A percentile compares a stretch with the other conserved stretches of the same genome.
These are phyloP conservation scores for Astur gentilis DNA, from an alignment of 2,113 vertebrate genomes.

Conservation along the genomic window DNA sequence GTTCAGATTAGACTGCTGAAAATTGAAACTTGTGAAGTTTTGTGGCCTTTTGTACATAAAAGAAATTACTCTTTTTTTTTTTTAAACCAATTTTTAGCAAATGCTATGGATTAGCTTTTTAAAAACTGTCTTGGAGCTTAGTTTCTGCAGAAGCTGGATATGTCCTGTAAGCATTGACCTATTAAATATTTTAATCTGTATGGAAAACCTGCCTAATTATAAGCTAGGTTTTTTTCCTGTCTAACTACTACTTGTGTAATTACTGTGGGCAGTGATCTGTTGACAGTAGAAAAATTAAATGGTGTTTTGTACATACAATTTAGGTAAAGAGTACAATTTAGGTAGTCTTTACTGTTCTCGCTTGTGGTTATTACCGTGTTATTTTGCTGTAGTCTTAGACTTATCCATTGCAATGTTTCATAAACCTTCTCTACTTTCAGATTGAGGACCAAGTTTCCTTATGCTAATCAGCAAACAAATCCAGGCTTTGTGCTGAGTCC, in stretches of 20 bases:
- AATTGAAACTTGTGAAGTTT: not conserved
- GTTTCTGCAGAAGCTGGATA: not conserved
- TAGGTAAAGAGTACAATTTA: not conserved
- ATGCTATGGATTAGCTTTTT: not conserved
- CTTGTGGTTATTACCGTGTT: not conserved
- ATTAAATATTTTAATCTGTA: not conserved
- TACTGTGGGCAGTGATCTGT: not conserved
- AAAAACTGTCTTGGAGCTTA: not conserved
- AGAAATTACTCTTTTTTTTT: not conserved
- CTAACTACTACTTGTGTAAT: not conserved
- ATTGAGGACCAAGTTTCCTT: conserved; percentile 82
- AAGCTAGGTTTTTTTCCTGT: not conserved
- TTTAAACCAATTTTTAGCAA: not conserved
- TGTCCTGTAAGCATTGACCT: not conserved
- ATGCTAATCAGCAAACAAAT: conserved; percentile 77
- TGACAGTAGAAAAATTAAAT: not conserved
- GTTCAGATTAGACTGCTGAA: not conserved
- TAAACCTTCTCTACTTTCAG: conserved; percentile 71
- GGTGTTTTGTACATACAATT: not conserved
- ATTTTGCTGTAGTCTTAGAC: not conserved
- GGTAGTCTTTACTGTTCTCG: not conserved
- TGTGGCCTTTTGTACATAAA: not conserved
- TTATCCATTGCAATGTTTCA: not conserved
- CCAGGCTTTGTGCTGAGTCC: conserved; percentile 91
- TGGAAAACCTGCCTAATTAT: not conserved